Evolutionary conservation across 2,797 vertebrate species (phyloP).

Genomic region (Hoplostethus atlanticus): DNA sequence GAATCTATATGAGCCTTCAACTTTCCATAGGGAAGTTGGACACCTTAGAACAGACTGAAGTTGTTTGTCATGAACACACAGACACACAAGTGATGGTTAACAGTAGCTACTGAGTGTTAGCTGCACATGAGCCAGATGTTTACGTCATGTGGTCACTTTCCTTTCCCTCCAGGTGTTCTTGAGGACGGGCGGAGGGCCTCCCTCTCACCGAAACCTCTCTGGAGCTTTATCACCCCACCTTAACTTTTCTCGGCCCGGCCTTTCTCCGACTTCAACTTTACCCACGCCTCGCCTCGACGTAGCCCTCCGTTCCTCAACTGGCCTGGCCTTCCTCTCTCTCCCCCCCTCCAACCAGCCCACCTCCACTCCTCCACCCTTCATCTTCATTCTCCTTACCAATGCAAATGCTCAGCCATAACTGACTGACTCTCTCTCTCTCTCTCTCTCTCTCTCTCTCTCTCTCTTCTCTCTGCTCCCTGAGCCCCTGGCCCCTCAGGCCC

Average conservation of each 20-base stretch:
- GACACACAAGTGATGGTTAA: not conserved
- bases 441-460: constrained; percentile 4
- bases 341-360: constrained; percentile 4
- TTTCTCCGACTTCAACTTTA: constrained; percentile 16
- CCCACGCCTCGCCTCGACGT: constrained; percentile 8
- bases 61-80: not conserved
- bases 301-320: not conserved
- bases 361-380: constrained; percentile 25
- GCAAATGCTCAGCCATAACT: constrained; percentile 49
- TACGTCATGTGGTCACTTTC: not conserved
- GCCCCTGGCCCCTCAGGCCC: constrained; percentile 32
- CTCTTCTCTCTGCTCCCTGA: constrained; percentile 53
- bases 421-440: constrained; percentile 1
- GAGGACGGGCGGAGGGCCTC: constrained; percentile 42
- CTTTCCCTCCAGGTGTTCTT: constrained; percentile 58
- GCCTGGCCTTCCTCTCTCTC: not conserved
- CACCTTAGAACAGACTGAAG: no score
- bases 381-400: constrained; percentile 31
- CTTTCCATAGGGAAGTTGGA: no score
- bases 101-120: not conserved
- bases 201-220: constrained; percentile 31
- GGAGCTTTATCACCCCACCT: constrained; percentile 22
- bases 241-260: not conserved
- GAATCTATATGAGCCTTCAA: no score
- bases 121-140: not conserved